These are phyloP conservation scores for Adela reaumurella DNA, from an alignment of 2,888 invertebrate species.

Conservation along the genomic window DNA sequence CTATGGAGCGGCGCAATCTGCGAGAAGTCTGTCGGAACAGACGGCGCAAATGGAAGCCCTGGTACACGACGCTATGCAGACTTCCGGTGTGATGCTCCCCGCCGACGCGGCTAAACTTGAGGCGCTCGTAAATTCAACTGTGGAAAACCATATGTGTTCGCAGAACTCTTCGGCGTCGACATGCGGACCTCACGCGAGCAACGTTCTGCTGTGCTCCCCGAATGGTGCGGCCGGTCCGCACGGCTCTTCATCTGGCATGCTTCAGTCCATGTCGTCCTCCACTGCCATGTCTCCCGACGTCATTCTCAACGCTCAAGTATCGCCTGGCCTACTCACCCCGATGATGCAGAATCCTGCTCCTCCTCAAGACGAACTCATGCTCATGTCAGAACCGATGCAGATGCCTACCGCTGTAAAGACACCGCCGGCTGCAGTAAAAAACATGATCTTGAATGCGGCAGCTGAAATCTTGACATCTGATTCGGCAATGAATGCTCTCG, in stretches of 20 bases:
- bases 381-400: conserved; percentile 27
- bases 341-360: conserved; percentile 21
- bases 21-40: conserved; percentile 36
- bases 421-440: conserved; percentile 64
- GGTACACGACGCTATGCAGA: conserved; percentile 47
- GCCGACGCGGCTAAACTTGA: conserved; percentile 45
- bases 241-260: conserved; percentile 26
- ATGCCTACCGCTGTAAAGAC: conserved; percentile 45
- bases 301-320: conserved; percentile 59
- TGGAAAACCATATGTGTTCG: conserved; percentile 32
- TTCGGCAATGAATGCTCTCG: conserved; percentile 54
- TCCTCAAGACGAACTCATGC: conserved; percentile 31
- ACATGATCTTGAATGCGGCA: conserved; percentile 72
- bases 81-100: conserved; percentile 39
- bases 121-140: conserved; percentile 57
- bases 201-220: conserved; percentile 30
- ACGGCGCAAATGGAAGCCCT: conserved; percentile 46
- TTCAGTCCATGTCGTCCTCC: conserved; percentile 18
- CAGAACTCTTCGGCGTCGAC: conserved; percentile 29
- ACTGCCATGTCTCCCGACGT: conserved; percentile 52
- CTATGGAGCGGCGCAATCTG: conserved; percentile 30
- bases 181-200: conserved; percentile 31
- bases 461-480: conserved; percentile 66
- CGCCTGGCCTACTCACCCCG: conserved; percentile 55
- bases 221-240: conserved; percentile 29